Evolutionary conservation across 2,797 vertebrate species (phyloP), one percentile per base, ranked within the genome.

Genomic region (Neostethus bicornis): DNA sequence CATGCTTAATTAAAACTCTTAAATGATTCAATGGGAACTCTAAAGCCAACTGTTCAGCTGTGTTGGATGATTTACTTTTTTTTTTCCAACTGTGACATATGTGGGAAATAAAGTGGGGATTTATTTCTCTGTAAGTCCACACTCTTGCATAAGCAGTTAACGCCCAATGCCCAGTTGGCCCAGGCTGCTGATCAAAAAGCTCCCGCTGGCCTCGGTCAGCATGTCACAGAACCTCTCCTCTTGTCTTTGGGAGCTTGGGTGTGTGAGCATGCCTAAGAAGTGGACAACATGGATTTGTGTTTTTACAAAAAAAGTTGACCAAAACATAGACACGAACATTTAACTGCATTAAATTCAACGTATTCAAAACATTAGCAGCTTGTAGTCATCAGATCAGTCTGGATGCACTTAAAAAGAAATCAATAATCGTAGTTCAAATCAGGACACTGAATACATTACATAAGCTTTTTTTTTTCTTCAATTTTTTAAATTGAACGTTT

Each of bases 141-240:
- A 48, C 59, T 3, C 57, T 90, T 92, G 79, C 85, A 28, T 89
- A 89, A 89, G 80, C 80, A 71, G 81, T 75, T 71, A 47, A 77
- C 67, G 19, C 81, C 80, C 79, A 71, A 44, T 81, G 73, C 79
- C 69, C 75, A 74, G 78, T 79, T 77, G 83, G 72, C 83, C 71
- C 20, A 37, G 41, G 42, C 63, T 32, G 17, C 78, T 70, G 74
- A 84, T 87, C 81, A 86, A 84, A 87, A 86, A 80, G 74, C 79
- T 62, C 73, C 62, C 59, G 64, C 75, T 90, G 80, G 61, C 83
- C 69, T 50, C 32, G 74, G 88, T 87, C 86, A 84, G 75, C 69
- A 61, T 54, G 62, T 87, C 67, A 56, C 46, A 81, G 68, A 51
- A 67, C 74, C 70, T 75, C 77, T 65, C 60, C 75, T 61, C 28